phyloP scores from a whole-genome alignment of 2,113 vertebrate genomes.

The Xenus cinereus region DNA sequence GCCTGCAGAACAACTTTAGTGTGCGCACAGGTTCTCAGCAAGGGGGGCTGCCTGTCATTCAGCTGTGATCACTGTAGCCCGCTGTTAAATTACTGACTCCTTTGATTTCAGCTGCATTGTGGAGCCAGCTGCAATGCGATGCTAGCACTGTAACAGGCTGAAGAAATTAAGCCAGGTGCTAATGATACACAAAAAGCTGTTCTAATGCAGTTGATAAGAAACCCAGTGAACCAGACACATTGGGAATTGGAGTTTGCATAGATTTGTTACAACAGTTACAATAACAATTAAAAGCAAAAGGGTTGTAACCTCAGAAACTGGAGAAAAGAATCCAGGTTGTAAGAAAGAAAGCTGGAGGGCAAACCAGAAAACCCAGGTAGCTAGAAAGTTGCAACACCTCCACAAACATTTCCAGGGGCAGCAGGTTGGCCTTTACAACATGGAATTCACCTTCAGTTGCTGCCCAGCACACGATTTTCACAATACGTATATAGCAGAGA shows the following conservation, averaged over 20 bases:
- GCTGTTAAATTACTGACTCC: not conserved
- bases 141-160: not conserved
- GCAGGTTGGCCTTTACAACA: not conserved
- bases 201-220: not conserved
- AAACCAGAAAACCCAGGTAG: not conserved
- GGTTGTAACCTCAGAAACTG: not conserved
- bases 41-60: not conserved
- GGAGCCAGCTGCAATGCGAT: not conserved
- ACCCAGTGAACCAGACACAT: not conserved
- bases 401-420: not conserved
- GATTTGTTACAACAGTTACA: not conserved
- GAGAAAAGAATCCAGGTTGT: not conserved
- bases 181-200: not conserved
- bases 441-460: not conserved
- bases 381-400: not conserved
- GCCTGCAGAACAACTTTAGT: not conserved
- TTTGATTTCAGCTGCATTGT: not conserved
- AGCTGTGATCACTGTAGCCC: not conserved
- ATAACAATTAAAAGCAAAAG: not conserved
- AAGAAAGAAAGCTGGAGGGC: not conserved
- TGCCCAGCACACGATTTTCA: not conserved
- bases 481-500: not conserved
- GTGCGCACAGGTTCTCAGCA: accelerated
- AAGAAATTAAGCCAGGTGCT: not conserved
- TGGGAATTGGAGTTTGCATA: not conserved